Evolutionary conservation across 2,113 vertebrate genomes (phyloP), one percentile per base, ranked within the genome.

Genomic region (Nesogale talazaci): DNA sequence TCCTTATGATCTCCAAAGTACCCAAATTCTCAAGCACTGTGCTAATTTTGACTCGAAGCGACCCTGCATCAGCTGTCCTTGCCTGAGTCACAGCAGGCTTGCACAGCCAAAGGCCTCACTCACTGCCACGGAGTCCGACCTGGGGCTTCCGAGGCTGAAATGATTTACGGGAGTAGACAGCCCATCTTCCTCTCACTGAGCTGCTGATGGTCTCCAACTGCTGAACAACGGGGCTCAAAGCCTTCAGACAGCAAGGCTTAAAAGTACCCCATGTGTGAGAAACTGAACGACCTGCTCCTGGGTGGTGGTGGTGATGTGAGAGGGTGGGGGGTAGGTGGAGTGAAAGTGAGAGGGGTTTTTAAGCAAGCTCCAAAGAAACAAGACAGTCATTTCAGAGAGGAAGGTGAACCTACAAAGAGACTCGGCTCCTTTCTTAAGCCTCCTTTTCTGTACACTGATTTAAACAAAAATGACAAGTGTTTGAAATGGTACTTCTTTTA

Each of bases 401-500:
- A 61, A 77, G 67, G 2, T 82, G 75, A 8, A 40, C n/a, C 19
- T 6, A 6, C 22, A 12, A 81, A 19, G 38, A 76, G 72, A 9
- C 27, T 0, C 31, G n/a, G 7, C 14, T 59, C n/a, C 56, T 42
- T 67, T 29, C 25, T 23, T 29, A n/a, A 78, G 38, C 27, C 89
- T 36, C 25, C 29, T 88, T 78, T 83, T 38, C 90, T n/a, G 10
- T 56, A 19, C 8, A n/a, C 19, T n/a, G 34, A 80, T 65, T 74
- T 92, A 0, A 90, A 31, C 8, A 72, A 83, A 77, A 72, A 79
- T 20, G 29, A 23, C 23, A 36, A 34, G 61, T 4, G 0, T 86
- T 31, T n/a, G 76, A 65, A 63, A 67, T 36, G 65, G 34, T 8
- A 83, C 59, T 69, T 93, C 23, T 85, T 89, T 36, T 59, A 88